A percentile compares a stretch with the other conserved stretches of the same genome.
phyloP scores from a whole-genome alignment of 1,140 invertebrate genomes.

The Drosophila cardini region DNA sequence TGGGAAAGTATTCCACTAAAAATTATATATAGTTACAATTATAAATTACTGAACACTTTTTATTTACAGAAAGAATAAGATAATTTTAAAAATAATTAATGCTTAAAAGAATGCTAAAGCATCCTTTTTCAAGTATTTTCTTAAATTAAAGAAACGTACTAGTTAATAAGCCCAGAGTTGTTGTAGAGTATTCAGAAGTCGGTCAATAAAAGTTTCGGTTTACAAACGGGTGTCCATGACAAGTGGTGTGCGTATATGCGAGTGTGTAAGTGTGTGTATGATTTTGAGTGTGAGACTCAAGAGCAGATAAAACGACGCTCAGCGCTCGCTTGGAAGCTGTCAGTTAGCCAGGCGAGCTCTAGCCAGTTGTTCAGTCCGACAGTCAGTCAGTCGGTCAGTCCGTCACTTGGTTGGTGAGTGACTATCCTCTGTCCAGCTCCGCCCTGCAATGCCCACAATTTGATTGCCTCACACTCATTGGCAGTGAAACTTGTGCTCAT shows the following conservation, averaged over 20 bases:
- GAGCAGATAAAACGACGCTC: constrained; percentile 66
- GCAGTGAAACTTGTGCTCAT: constrained; percentile 8
- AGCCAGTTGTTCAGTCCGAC: constrained; percentile 45
- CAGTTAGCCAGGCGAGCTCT: constrained; percentile 54
- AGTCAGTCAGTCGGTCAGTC: constrained; percentile 10
- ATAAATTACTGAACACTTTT: no score
- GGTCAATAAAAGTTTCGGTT: not conserved
- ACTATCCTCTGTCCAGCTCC: constrained; percentile 22
- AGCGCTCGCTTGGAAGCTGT: constrained; percentile 56
- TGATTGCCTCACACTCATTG: constrained; percentile 1
- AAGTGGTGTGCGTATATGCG: constrained; percentile 49
- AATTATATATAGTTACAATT: no score
- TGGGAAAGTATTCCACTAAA: no score
- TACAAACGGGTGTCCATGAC: constrained; percentile 60
- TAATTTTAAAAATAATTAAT: no score
- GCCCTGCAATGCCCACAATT: not conserved
- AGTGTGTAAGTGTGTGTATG: constrained; percentile 28
- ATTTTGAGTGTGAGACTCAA: constrained; percentile 39
- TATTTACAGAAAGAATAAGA: no score
- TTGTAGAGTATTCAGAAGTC: constrained; percentile 12
- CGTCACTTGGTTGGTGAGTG: constrained; percentile 4
- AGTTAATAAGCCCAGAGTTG: not conserved
- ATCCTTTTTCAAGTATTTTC: no score
- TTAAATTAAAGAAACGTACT: no score
- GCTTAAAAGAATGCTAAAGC: no score